Evolutionary conservation across 2,888 invertebrate species (phyloP).

Genomic region (Volucella bombylans): DNA sequence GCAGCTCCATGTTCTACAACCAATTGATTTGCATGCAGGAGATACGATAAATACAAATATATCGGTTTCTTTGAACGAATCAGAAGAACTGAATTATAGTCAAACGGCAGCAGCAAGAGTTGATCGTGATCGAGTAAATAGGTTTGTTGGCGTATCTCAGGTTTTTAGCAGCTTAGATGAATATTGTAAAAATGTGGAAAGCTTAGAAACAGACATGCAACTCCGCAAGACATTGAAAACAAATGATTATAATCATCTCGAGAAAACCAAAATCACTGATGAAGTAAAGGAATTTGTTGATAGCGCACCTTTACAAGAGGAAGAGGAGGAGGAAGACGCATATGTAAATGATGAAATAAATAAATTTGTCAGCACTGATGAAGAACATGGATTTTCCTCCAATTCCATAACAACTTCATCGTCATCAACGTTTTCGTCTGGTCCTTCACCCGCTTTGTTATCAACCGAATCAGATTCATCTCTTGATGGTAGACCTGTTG

Average conservation of each 20-base stretch:
- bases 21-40: slow-evolving; percentile 1
- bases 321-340: slow-evolving; percentile 69
- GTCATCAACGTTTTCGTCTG: slow-evolving; percentile 82
- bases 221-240: slow-evolving; percentile 35
- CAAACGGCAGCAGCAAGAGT: slow-evolving; percentile 41
- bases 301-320: slow-evolving; percentile 52
- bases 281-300: slow-evolving; percentile 18
- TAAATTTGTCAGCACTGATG: slow-evolving; percentile 75
- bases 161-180: slow-evolving; percentile 87
- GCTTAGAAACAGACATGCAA: slow-evolving; percentile 74
- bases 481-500: slow-evolving; percentile 9
- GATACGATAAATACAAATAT: slow-evolving; percentile 4
- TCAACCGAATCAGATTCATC: slow-evolving; percentile 78
- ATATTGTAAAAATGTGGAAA: slow-evolving; percentile 82
- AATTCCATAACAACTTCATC: slow-evolving; percentile 82
- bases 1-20: slow-evolving; percentile 15
- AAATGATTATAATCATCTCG: slow-evolving; percentile 76
- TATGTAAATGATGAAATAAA: slow-evolving; percentile 77
- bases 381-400: slow-evolving; percentile 74
- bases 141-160: slow-evolving; percentile 84
- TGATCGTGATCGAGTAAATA: slow-evolving; percentile 80
- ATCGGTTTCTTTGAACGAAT: slow-evolving; percentile 1
- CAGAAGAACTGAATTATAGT: not conserved
- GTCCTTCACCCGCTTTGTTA: slow-evolving; percentile 79
- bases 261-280: slow-evolving; percentile 40